Base-by-base conservation (phyloP, 2,888 invertebrate genomes). In the Amphipyra berbera region DNA sequence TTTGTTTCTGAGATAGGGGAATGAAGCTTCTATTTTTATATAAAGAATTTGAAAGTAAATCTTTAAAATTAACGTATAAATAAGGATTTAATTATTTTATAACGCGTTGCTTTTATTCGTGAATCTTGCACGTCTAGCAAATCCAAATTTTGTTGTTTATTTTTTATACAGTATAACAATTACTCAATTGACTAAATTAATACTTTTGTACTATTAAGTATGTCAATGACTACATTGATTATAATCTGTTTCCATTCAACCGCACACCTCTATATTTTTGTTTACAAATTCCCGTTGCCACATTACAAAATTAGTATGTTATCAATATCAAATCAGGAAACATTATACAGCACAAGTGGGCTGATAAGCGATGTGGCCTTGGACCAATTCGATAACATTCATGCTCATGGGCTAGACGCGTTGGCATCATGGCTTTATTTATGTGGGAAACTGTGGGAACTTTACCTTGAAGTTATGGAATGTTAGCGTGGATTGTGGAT, bases 321-420 rank as follows among this genome's bases (percentile, higher is more conserved):
- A 69, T 65, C 77, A 56, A 40, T 42, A 73, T 61, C 44, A 62
- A 68, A 73, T 68, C 68, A 55, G 66, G 46, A 60, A 67, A 61
- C 54, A 76, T 70, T 61, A 64, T 49, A 67, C 55, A 59, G 53
- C 52, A 57, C 62, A 73, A 73, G 61, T 69, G 78, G 57, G 50
- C 66, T 61, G 82, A 79, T 81, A 81, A 79, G 77, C 77, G 56
- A 68, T 69, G 57, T 61, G 71, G 79, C 88, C 88, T 87, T 87
- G 87, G 71, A 71, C 76, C 78, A 69, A 71, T 76, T 75, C 77
- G 88, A 87, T 87, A 87, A 82, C 79, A 69, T 73, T 81, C 76
- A 79, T 75, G 68, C 73, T 77, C 71, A 76, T 74, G 60, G 67
- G 67, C 73, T 76, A 79, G 73, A 75, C 79, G 52, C 50, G 38